These are phyloP conservation scores for Sebastes baramenuke DNA, from an alignment of 2,797 vertebrate species.

Conservation along the genomic window DNA sequence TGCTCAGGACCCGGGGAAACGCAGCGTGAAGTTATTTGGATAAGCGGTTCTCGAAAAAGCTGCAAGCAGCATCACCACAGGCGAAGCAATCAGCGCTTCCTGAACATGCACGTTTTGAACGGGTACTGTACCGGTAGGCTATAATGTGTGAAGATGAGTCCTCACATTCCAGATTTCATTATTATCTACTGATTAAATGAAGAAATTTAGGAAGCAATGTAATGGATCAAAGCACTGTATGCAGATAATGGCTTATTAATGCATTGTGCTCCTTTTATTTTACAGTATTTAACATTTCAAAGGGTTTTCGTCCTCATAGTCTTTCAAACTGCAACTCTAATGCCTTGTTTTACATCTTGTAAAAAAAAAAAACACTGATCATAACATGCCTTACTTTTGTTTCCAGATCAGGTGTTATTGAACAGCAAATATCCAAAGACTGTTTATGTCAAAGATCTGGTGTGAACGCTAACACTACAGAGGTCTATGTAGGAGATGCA, in stretches of 20 bases:
- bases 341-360: constrained; percentile 7
- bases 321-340: constrained; percentile 1
- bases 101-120: background rate
- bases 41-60: background rate
- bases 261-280: constrained; percentile 12
- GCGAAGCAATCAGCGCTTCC: background rate
- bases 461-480: background rate
- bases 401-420: background rate
- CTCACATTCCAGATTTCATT: constrained; percentile 19
- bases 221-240: constrained; percentile 28
- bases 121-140: background rate
- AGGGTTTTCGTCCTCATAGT: constrained; percentile 16
- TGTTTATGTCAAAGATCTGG: background rate
- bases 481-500: background rate
- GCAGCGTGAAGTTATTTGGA: background rate
- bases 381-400: background rate
- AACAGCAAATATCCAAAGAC: background rate
- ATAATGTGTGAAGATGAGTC: constrained; percentile 6
- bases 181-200: constrained; percentile 21
- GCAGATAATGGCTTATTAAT: constrained; percentile 48
- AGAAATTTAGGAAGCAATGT: constrained; percentile 18
- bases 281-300: constrained; percentile 40
- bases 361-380: background rate
- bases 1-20: background rate
- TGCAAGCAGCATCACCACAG: background rate